These are phyloP conservation scores for Huso huso DNA, from an alignment of 2,797 vertebrate species.

Conservation along the genomic window DNA sequence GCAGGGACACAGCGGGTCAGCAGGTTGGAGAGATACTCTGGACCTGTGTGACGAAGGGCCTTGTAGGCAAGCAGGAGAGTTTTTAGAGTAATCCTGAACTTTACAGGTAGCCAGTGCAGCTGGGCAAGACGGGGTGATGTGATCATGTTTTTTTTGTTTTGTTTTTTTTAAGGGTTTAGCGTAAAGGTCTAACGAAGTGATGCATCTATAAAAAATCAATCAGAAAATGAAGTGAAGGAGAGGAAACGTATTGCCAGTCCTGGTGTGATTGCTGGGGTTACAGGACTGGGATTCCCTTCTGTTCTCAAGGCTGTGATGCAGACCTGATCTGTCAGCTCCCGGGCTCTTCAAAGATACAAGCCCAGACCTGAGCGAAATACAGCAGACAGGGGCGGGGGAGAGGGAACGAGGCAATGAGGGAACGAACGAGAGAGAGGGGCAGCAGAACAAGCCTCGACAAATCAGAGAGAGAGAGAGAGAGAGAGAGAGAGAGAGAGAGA, in stretches of 20 bases:
- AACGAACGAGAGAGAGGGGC: constrained; percentile 18
- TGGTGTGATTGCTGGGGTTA: constrained; percentile 37
- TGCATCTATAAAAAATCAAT: constrained; percentile 1
- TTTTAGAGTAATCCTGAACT: no score
- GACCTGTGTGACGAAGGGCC: no score
- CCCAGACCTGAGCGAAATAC: constrained; percentile 13
- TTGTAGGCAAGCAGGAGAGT: no score
- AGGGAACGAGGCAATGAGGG: constrained; percentile 42
- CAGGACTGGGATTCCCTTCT: constrained; percentile 36
- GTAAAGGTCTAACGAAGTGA: no score
- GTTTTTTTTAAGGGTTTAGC: no score
- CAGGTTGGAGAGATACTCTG: no score
- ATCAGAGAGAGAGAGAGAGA: neutral
- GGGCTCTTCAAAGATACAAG: constrained; percentile 15
- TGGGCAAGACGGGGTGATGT: neutral
- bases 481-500: neutral
- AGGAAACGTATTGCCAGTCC: constrained; percentile 34
- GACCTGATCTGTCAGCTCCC: constrained; percentile 46
- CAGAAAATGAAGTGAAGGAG: constrained; percentile 41
- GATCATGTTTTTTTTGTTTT: neutral
- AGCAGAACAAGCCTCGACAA: neutral
- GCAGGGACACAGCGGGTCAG: no score
- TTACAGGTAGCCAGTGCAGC: neutral
- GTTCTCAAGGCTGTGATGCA: constrained; percentile 60
- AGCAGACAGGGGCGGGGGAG: constrained; percentile 36